Base-by-base conservation (phyloP, 2,888 invertebrate genomes). In the Andrena flavipes region DNA sequence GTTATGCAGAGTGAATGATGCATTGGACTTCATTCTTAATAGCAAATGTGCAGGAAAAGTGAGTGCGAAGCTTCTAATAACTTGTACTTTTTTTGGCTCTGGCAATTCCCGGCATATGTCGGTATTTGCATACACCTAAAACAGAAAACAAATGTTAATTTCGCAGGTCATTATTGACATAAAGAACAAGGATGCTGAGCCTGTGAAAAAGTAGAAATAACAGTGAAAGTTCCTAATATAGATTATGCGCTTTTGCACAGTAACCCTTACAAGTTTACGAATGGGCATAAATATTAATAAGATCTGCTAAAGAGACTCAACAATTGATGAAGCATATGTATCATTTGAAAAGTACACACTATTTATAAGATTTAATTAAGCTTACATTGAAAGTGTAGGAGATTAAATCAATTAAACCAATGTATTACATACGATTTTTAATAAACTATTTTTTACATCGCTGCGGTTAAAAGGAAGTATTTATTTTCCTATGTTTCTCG, bases 21-120 rank as follows among this genome's bases (percentile, higher is more conserved):
- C 96, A 0, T 93, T 96, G 29, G 93, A 95, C 87, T 95, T 94
- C 88, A 94, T 96, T 67, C 93, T 94, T 76, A 94, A 95, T 35
- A 94, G 95, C 86, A 95, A 95, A 91, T 95, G 95, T 78, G 95
- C 95, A 64, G 96, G 96, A 75, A 96, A 96, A 94, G 95, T 96
- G 76, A 84, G 85, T 84, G 56, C 0, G 3, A 5, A 30, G 16
- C 13, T 48, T n/a, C n/a, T 64, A 6, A 33, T 29, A n/a, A 4
- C 49, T 10, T n/a, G 1, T 35, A 73, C 8, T 6, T 49, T 20
- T 13, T 4, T 3, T 30, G 33, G 4, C 6, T 42, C 13, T 51
- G 6, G 4, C 7, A 33, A 48, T 30, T 60, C 2, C n/a, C 30
- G 5, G 16, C 5, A 13, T 35, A 7, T 6, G 10, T 2, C 30